phyloP scores from a whole-genome alignment of 2,888 invertebrate genomes.

The Leptura quadrifasciata region DNA sequence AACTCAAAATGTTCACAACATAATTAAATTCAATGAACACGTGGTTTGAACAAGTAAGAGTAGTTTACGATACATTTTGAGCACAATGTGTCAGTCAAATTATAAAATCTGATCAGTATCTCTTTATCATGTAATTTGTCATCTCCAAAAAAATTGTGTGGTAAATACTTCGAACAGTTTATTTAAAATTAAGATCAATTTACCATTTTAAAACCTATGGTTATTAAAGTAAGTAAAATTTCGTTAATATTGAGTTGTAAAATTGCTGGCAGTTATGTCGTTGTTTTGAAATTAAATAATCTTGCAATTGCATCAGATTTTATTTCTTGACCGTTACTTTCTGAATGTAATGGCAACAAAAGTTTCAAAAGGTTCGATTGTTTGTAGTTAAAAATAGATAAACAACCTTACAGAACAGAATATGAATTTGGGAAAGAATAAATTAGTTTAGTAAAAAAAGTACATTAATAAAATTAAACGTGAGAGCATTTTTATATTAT shows the following conservation, averaged over 20 bases:
- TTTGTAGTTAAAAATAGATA: neutral
- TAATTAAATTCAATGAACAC: too few relatives aligned
- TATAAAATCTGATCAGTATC: too few relatives aligned
- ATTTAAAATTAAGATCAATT: neutral
- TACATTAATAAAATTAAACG: too few relatives aligned
- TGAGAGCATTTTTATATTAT: too few relatives aligned
- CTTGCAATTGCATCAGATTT: neutral
- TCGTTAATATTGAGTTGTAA: neutral
- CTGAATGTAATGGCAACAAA: neutral
- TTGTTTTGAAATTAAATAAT: neutral
- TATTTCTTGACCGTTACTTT: neutral
- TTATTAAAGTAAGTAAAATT: neutral
- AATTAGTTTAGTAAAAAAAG: too few relatives aligned
- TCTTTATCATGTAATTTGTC: neutral
- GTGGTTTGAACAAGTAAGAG: too few relatives aligned
- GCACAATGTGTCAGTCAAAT: too few relatives aligned
- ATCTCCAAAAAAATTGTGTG: neutral
- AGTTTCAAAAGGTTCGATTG: neutral
- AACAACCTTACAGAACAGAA: too few relatives aligned
- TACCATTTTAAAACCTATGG: neutral
- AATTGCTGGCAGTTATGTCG: conserved; percentile 1
- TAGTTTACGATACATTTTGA: too few relatives aligned
- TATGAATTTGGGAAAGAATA: too few relatives aligned
- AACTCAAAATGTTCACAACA: too few relatives aligned
- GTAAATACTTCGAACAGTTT: neutral